A percentile compares a stretch with the other conserved stretches of the same genome.
Evolutionary conservation across 2,113 vertebrate genomes (phyloP).

Genomic region (Plecturocebus donacophilus): DNA sequence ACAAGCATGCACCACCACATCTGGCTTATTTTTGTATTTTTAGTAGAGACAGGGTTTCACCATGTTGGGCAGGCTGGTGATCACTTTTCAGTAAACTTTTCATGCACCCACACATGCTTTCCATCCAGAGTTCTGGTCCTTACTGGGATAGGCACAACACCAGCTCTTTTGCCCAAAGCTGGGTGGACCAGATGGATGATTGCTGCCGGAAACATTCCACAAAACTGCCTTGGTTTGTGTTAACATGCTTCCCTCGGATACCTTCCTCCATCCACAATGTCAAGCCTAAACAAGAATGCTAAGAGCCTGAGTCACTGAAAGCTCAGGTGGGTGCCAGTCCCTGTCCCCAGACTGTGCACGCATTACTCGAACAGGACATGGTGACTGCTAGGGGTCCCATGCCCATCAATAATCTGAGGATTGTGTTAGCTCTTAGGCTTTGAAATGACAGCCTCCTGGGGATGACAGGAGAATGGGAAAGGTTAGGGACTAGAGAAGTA

Average conservation of each 20-base stretch:
- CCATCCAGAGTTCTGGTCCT: conserved; percentile 73
- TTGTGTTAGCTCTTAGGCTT: background rate
- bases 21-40: no score
- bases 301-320: background rate
- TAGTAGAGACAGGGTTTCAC: no score
- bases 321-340: background rate
- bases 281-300: conserved; percentile 35
- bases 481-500: conserved; percentile 73
- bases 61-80: background rate
- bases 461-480: conserved; percentile 52
- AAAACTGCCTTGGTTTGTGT: conserved; percentile 81
- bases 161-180: conserved; percentile 77
- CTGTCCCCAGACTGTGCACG: background rate
- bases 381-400: background rate
- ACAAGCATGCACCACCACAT: no score
- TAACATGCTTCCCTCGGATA: conserved; percentile 22
- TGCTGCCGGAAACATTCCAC: conserved; percentile 54
- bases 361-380: background rate
- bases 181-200: conserved; percentile 42
- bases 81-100: conserved; percentile 80
- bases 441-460: conserved; percentile 51
- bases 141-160: conserved; percentile 79
- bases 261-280: conserved; percentile 3
- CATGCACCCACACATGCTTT: conserved; percentile 76
- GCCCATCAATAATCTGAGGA: conserved; percentile 16